These are phyloP conservation scores for Bombus haemorrhoidalis DNA, from an alignment of 1,140 invertebrate genomes.

Conservation along the genomic window DNA sequence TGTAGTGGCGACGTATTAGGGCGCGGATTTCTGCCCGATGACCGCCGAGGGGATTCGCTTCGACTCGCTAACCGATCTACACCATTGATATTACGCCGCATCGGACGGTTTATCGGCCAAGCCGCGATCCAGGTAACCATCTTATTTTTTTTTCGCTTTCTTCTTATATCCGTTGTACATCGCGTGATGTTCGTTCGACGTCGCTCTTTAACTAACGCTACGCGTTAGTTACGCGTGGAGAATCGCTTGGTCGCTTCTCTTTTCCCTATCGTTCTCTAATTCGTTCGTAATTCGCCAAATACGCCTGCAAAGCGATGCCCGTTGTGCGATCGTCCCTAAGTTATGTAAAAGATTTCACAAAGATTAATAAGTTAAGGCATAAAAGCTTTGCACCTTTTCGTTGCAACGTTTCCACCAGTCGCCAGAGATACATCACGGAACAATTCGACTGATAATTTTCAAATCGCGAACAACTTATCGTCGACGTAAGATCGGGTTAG, in stretches of 20 bases:
- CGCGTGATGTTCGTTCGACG: rapidly evolving
- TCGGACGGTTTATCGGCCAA: constrained; percentile 28
- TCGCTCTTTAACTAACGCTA: background rate
- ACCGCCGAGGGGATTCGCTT: constrained; percentile 17
- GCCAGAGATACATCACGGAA: no score
- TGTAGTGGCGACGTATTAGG: constrained; percentile 36
- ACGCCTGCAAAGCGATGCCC: rapidly evolving
- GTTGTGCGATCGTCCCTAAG: rapidly evolving
- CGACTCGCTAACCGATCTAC: constrained; percentile 14
- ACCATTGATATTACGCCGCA: constrained; percentile 35
- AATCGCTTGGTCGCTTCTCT: background rate
- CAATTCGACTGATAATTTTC: no score
- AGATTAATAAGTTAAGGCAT: no score
- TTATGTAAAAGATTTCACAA: background rate
- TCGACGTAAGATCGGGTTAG: no score
- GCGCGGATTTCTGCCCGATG: constrained; percentile 50
- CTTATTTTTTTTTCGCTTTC: background rate
- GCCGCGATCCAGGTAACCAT: constrained; percentile 23
- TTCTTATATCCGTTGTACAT: background rate
- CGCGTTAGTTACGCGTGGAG: background rate
- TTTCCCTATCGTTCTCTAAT: rapidly evolving
- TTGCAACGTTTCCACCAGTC: no score
- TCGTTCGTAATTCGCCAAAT: no score
- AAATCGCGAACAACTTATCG: no score
- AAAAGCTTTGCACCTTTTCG: no score